These are phyloP conservation scores for Crepidodera aurea DNA, from an alignment of 2,888 invertebrate species.

Conservation along the genomic window DNA sequence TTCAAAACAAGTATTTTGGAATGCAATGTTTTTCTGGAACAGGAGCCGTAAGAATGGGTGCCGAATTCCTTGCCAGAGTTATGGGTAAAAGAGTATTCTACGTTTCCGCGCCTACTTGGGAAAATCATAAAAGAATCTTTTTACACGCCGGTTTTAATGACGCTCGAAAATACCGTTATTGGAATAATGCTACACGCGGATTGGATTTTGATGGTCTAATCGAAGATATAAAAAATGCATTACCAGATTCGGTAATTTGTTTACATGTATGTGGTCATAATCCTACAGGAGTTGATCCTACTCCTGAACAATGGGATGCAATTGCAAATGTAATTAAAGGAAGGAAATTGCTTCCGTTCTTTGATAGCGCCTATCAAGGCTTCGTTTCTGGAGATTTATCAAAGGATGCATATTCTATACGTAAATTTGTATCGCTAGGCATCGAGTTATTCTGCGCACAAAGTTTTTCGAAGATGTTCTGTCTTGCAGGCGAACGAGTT, in stretches of 20 bases:
- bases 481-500: constrained; percentile 96
- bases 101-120: constrained; percentile 95
- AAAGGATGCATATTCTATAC: constrained; percentile 88
- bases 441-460: constrained; percentile 94
- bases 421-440: constrained; percentile 85
- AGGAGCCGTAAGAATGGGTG: constrained; percentile 88
- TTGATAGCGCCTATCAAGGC: constrained; percentile 94
- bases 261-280: constrained; percentile 98
- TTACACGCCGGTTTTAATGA: constrained; percentile 65
- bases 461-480: constrained; percentile 99
- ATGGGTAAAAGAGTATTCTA: constrained; percentile 77
- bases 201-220: constrained; percentile 81
- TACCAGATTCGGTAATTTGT: constrained; percentile 84
- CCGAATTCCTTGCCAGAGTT: constrained; percentile 82
- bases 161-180: constrained; percentile 25
- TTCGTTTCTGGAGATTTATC: constrained; percentile 95
- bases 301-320: constrained; percentile 88
- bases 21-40: constrained; percentile 94
- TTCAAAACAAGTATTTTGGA: constrained; percentile 76
- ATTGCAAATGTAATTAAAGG: constrained; percentile 86
- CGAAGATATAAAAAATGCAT: constrained; percentile 80
- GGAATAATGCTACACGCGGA: constrained; percentile 36
- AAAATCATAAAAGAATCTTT: constrained; percentile 93
- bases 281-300: constrained; percentile 96
- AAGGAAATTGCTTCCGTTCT: constrained; percentile 86